Percentiles rank a stretch among this genome's conserved stretches.
These are phyloP conservation scores for Tor tambroides DNA, from an alignment of 2,113 vertebrate species.

Conservation along the genomic window DNA sequence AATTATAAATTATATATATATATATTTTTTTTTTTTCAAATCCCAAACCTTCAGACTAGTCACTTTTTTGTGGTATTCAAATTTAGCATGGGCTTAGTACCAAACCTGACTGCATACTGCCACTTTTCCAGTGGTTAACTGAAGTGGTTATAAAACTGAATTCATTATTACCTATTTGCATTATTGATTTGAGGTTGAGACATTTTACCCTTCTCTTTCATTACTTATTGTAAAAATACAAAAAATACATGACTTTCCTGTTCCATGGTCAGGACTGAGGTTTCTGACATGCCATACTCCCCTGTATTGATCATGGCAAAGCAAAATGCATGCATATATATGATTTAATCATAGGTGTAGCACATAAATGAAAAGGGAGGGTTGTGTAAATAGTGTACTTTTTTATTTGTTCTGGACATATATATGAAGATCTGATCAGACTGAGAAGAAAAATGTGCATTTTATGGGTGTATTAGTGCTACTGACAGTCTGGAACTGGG, in stretches of 20 bases:
- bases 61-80: not conserved
- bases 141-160: not conserved
- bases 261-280: slow-evolving; percentile 18
- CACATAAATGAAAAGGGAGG: slow-evolving; percentile 41
- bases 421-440: not conserved
- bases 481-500: not conserved
- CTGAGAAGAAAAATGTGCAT: not conserved
- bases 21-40: not conserved
- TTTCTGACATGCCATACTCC: not conserved
- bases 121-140: slow-evolving; percentile 3
- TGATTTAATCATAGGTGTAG: slow-evolving; percentile 34
- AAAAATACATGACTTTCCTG: not conserved
- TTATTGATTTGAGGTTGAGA: slow-evolving; percentile 13
- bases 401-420: slow-evolving; percentile 40
- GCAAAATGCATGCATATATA: slow-evolving; percentile 26
- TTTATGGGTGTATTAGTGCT: not conserved
- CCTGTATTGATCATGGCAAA: slow-evolving; percentile 50
- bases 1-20: not conserved
- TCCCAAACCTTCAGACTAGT: not conserved
- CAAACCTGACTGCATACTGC: not conserved
- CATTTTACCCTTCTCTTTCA: slow-evolving; percentile 20
- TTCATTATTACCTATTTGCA: slow-evolving; percentile 2
- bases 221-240: not conserved
- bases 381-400: slow-evolving; percentile 17
- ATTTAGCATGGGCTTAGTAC: not conserved